Evolutionary conservation across 2,888 invertebrate species (phyloP).

Genomic region (Heliconius aoede): DNA sequence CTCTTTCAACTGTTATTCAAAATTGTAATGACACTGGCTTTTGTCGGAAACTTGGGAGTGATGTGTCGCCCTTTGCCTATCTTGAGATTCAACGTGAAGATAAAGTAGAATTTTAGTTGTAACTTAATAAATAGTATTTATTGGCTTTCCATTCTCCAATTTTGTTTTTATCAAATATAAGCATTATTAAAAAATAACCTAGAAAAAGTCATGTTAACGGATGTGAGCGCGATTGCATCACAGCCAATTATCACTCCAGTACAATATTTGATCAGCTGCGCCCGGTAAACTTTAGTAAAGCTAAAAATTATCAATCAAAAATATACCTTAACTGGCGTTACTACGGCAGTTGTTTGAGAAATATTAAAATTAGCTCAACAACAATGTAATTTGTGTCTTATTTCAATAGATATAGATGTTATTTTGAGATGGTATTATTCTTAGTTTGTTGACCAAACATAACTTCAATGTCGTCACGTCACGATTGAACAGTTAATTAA

Average conservation of each 20-base stretch:
- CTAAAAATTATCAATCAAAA: constrained; percentile 46
- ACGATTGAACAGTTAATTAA: constrained; percentile 63
- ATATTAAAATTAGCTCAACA: constrained; percentile 3
- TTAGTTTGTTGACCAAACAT: constrained; percentile 70
- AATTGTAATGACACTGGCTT: too few species aligned
- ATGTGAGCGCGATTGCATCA: constrained; percentile 77
- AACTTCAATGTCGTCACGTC: constrained; percentile 67
- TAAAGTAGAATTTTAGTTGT: too few species aligned
- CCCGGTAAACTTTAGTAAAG: constrained; percentile 61
- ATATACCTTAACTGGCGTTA: constrained; percentile 46
- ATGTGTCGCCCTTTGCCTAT: too few species aligned
- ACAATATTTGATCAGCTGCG: constrained; percentile 84
- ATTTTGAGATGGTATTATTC: constrained; percentile 51
- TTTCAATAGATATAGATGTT: constrained; percentile 52
- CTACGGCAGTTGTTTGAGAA: constrained; percentile 48
- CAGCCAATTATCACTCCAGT: constrained; percentile 78
- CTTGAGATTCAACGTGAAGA: too few species aligned
- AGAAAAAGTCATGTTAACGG: constrained; percentile 50
- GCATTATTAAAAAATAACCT: neutral
- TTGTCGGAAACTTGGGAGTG: too few species aligned
- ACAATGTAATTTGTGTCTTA: constrained; percentile 59
- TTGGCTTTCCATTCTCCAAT: too few species aligned
- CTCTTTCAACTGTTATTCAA: too few species aligned
- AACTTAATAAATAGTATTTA: too few species aligned
- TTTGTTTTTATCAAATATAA: too few species aligned